These are phyloP conservation scores for Calidris pygmaea DNA, from an alignment of 2,113 vertebrate genomes.

Conservation along the genomic window DNA sequence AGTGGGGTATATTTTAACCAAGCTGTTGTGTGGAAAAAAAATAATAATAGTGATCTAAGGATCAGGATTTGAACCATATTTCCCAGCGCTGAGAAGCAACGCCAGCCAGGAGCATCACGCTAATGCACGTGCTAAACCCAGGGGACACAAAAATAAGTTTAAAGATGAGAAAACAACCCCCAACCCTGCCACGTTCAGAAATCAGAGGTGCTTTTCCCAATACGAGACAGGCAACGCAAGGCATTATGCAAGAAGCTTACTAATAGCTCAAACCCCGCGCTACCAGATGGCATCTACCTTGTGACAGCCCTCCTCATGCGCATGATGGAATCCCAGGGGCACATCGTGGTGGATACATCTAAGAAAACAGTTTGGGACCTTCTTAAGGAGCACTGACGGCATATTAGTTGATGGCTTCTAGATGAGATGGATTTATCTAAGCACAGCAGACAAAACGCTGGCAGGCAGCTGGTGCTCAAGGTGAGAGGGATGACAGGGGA, in stretches of 20 bases:
- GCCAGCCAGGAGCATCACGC: neutral
- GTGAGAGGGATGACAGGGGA: neutral
- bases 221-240: neutral
- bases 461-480: neutral
- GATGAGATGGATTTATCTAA: neutral
- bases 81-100: neutral
- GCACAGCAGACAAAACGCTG: neutral
- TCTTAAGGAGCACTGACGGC: neutral
- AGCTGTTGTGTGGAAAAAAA: neutral
- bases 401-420: neutral
- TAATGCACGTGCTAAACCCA: neutral
- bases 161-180: neutral
- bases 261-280: neutral
- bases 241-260: neutral
- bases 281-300: neutral
- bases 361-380: neutral
- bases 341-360: neutral
- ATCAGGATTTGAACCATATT: neutral
- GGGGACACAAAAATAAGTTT: neutral
- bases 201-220: neutral
- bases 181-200: neutral
- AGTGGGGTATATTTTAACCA: conserved; percentile 41
- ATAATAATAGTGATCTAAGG: neutral
- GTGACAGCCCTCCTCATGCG: neutral
- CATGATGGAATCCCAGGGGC: neutral